Base-by-base conservation (phyloP, 2,113 vertebrate species). In the Seriola dumerili region DNA sequence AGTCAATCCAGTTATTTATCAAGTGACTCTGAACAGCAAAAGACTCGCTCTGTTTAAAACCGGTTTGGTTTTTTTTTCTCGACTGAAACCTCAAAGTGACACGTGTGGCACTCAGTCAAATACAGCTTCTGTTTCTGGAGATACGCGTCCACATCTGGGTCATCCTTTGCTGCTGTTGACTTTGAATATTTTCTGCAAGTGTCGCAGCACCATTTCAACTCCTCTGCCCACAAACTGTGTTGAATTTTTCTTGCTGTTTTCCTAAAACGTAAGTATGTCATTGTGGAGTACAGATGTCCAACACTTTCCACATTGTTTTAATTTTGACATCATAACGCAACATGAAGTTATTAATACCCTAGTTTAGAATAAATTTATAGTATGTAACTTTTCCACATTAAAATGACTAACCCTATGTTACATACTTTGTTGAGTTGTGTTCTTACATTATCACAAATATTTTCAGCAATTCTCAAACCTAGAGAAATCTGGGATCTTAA, bases 1-100 rank as follows among this genome's bases (percentile, higher is more conserved):
- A 32, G 72, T 85, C 80, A 69, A 72, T 69, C 67, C 80, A 77
- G 67, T 48, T 74, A 54, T 70, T 70, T 70, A 72, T 69, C 57
- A 72, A 80, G 72, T 34, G 64, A 62, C 63, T 83, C 10, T 19
- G 72, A 71, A 63, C 16, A 68, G 67, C 14, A 50, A 52, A 64
- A 74, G 64, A 65, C 38, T 5, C 29, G 46, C 72, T 70, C 55
- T 32, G 68, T 2, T 48, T 36, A 50, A 57, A 71, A 73, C 34
- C 55, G 54, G 16, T 57, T 50, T 32, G 4, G 38, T 44, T 40
- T 58, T 64, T 9, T 42, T 42, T 42, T 50, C 17, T 40, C 38
- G 17, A 62, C 38, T 57, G 44, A 66, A 64, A 66, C 48, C 55
- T 73, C 68, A 84, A 80, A 73, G 46, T 77, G 69, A 80, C 63